These are phyloP conservation scores for Calliphora vomitoria DNA, from an alignment of 2,888 invertebrate species.

Conservation along the genomic window DNA sequence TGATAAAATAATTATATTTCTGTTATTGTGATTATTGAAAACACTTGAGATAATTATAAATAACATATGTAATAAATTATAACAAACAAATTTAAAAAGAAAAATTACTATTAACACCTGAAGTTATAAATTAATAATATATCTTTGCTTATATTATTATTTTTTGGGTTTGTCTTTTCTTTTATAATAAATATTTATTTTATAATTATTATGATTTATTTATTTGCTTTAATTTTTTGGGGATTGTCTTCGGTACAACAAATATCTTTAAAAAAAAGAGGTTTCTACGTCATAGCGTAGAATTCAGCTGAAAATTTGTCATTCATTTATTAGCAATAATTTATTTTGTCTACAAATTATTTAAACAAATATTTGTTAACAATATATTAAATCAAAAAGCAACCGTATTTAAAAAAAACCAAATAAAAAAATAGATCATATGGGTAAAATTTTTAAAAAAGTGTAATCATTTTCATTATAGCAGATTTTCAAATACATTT, in stretches of 20 bases:
- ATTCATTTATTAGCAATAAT: constrained; percentile 42
- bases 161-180: not conserved
- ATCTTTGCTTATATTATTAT: not conserved
- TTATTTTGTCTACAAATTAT: constrained; percentile 6
- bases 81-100: not conserved
- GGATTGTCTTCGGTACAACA: not conserved
- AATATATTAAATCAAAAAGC: not conserved
- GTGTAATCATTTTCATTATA: too few relatives aligned
- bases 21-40: constrained; percentile 29
- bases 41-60: constrained; percentile 62
- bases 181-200: constrained; percentile 44
- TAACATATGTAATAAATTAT: constrained; percentile 38
- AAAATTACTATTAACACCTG: not conserved
- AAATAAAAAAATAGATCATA: too few relatives aligned
- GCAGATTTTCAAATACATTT: too few relatives aligned
- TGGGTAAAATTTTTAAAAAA: too few relatives aligned
- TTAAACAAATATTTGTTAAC: constrained; percentile 43
- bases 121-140: constrained; percentile 14
- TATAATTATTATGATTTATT: constrained; percentile 17
- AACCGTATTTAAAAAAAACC: too few relatives aligned
- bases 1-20: not conserved
- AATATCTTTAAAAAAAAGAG: not conserved
- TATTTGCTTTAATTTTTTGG: not conserved
- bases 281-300: constrained; percentile 47
- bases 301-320: constrained; percentile 44